Evolutionary conservation across 2,888 invertebrate genomes (phyloP).

Genomic region (Brenthis ino): DNA sequence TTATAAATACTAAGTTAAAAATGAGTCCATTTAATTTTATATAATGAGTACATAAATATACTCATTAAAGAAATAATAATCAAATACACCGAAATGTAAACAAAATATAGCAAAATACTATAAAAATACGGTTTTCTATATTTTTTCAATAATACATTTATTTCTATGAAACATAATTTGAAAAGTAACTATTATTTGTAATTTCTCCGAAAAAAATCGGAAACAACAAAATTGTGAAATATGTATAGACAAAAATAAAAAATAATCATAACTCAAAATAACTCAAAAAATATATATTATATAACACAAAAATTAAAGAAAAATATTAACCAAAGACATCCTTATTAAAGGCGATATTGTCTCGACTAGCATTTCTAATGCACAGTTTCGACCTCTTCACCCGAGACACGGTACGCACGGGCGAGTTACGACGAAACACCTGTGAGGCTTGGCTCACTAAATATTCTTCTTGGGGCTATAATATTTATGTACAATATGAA

Average conservation of each 20-base stretch:
- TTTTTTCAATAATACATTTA: too few species aligned
- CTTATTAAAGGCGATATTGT: constrained; percentile 44
- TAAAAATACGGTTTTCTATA: too few species aligned
- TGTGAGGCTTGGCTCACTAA: constrained; percentile 60
- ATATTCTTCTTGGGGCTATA: constrained; percentile 62
- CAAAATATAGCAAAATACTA: too few species aligned
- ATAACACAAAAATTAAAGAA: neutral
- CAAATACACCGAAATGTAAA: too few species aligned
- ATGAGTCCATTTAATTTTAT: neutral
- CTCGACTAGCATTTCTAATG: constrained; percentile 49
- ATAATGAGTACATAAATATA: neutral
- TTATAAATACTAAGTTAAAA: constrained; percentile 15
- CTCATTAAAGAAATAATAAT: neutral
- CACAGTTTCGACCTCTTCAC: constrained; percentile 54
- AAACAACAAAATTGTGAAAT: too few species aligned
- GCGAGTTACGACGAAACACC: constrained; percentile 45
- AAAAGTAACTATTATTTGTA: too few species aligned
- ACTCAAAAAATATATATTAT: neutral
- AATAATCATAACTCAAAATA: neutral
- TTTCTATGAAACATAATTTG: too few species aligned
- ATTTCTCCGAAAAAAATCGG: too few species aligned
- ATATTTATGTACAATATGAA: neutral
- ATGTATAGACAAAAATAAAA: too few species aligned
- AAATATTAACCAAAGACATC: constrained; percentile 52
- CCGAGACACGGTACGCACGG: constrained; percentile 48